Evolutionary conservation across 2,797 vertebrate species (phyloP).

Genomic region (Gorsachius magnificus): DNA sequence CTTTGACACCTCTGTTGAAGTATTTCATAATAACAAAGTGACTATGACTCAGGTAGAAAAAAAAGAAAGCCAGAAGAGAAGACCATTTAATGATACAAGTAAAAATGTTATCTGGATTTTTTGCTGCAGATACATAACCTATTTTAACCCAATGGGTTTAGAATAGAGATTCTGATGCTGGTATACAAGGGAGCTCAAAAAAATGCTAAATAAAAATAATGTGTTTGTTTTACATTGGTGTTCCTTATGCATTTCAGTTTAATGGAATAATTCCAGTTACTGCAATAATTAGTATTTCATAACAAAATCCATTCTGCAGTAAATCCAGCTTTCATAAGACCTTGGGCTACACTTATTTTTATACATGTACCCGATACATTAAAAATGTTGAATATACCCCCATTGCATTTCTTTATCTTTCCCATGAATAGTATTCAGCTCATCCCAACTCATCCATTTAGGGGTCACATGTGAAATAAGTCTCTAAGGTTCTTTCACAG

Average conservation of each 20-base stretch:
- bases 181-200: not conserved
- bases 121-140: not conserved
- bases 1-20: not conserved
- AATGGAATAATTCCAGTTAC: not conserved
- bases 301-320: not conserved
- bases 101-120: not conserved
- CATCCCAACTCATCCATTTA: not conserved
- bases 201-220: not conserved
- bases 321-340: not conserved
- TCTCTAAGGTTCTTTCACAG: not conserved
- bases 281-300: not conserved
- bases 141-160: not conserved
- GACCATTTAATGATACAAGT: not conserved
- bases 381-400: not conserved
- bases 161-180: not conserved
- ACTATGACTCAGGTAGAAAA: not conserved
- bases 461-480: not conserved
- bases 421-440: not conserved
- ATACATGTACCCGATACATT: not conserved
- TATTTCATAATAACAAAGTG: not conserved
- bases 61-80: not conserved
- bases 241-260: not conserved
- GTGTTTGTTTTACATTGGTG: not conserved
- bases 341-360: not conserved
- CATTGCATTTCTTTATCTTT: not conserved